These are phyloP conservation scores for Coreius guichenoti DNA, from an alignment of 2,797 vertebrate species.

Conservation along the genomic window DNA sequence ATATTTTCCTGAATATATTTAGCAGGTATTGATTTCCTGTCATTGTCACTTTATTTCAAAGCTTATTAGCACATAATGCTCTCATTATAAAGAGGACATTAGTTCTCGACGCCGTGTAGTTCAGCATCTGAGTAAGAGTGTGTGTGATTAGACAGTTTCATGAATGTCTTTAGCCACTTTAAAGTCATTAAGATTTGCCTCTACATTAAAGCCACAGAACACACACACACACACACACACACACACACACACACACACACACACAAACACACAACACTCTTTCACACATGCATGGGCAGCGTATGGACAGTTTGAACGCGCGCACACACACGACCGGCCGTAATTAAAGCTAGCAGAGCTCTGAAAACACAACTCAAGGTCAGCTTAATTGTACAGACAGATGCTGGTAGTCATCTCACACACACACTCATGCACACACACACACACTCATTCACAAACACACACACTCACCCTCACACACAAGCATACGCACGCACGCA, in stretches of 20 bases:
- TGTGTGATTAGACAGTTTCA: background rate
- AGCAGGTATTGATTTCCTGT: background rate
- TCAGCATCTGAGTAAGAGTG: background rate
- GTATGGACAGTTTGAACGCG: background rate
- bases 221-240: background rate
- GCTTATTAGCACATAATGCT: background rate
- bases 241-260: background rate
- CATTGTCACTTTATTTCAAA: background rate
- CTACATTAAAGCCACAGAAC: background rate
- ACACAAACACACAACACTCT: background rate
- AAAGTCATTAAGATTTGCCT: constrained; percentile 7
- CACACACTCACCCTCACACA: background rate
- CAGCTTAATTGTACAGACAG: constrained; percentile 53
- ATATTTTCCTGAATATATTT: background rate
- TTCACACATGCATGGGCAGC: background rate
- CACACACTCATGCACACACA: constrained; percentile 8
- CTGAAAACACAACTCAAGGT: constrained; percentile 54
- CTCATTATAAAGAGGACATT: background rate
- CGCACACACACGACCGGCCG: constrained; percentile 37
- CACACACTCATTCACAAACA: constrained; percentile 22
- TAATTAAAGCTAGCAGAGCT: constrained; percentile 52
- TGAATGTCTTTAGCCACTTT: background rate
- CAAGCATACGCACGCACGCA: too few species aligned
- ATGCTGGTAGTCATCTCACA: constrained; percentile 38
- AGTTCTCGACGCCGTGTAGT: too few species aligned